These are phyloP conservation scores for Penaeus indicus DNA, from an alignment of 1,140 invertebrate species.

Conservation along the genomic window DNA sequence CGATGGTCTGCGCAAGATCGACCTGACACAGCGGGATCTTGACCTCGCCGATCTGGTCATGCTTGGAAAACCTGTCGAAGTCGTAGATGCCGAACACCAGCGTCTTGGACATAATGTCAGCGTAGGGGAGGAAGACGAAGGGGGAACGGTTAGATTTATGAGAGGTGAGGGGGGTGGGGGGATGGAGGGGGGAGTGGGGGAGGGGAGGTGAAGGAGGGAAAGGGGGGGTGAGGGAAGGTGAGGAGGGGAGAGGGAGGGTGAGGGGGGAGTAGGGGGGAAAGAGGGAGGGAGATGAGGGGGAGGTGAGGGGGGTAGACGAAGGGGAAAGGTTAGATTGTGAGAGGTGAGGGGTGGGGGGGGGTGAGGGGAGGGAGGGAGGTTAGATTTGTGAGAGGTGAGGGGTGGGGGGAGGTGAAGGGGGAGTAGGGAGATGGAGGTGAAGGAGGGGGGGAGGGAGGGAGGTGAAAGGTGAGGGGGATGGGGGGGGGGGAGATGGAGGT, in stretches of 20 bases:
- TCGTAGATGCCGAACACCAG: constrained; percentile 99
- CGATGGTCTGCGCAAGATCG: constrained; percentile 98
- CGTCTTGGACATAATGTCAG: constrained; percentile 98
- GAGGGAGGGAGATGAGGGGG: too few species aligned
- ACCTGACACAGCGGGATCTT: constrained; percentile 97
- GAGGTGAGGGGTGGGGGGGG: background rate
- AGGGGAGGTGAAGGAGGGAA: constrained; percentile 1
- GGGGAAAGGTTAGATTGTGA: too few species aligned
- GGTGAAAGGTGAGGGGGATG: too few species aligned
- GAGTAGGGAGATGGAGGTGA: background rate
- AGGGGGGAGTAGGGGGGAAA: too few species aligned
- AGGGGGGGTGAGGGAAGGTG: background rate
- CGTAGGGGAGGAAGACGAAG: constrained; percentile 82
- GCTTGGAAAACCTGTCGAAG: constrained; percentile 99
- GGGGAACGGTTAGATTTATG: constrained; percentile 17
- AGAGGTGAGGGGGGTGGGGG: background rate
- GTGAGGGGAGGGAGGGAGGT: too few species aligned
- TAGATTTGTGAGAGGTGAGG: too few species aligned
- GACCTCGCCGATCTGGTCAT: constrained; percentile 99
- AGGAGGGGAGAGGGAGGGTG: too few species aligned
- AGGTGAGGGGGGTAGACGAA: too few species aligned
- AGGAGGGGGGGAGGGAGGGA: too few species aligned
- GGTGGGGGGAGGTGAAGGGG: background rate
- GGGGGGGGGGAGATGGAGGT: background rate
- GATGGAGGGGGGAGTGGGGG: background rate